Conservation (phyloP, 35 echinoderm and acorn worm genomes). For the Apostichopus japonicus region DNA sequence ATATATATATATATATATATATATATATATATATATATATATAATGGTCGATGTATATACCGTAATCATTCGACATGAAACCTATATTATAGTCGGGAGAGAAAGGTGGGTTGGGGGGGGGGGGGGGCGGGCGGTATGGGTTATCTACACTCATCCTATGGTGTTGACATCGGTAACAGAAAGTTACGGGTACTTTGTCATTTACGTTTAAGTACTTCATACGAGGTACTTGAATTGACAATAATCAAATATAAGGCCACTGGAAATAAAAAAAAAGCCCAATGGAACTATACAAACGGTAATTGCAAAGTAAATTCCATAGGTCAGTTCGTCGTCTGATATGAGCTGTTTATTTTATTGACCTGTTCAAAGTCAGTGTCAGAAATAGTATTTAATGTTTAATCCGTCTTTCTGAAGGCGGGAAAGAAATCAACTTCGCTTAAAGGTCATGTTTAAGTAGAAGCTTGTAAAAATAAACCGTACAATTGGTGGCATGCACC, state of each 20-base stretch:
- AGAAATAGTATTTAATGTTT: slow-evolving; percentile 21
- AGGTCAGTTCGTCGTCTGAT: neutral
- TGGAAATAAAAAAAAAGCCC: neutral
- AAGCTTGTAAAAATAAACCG: neutral
- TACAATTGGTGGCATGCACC: neutral
- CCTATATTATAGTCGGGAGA: too few relatives aligned
- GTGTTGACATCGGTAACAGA: too few relatives aligned
- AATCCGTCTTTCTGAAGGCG: neutral
- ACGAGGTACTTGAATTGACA: too few relatives aligned
- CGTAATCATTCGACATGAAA: too few relatives aligned
- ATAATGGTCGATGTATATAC: too few relatives aligned
- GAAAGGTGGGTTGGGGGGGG: too few relatives aligned
- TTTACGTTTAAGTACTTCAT: too few relatives aligned
- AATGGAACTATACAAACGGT: neutral
- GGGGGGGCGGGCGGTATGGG: too few relatives aligned
- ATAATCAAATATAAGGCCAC: neutral
- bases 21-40: too few relatives aligned
- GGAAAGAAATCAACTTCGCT: neutral
- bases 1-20: too few relatives aligned
- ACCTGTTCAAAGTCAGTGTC: neutral
- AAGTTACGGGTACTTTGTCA: too few relatives aligned
- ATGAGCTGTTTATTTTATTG: neutral
- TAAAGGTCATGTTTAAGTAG: slow-evolving; percentile 23
- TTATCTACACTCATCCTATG: too few relatives aligned
- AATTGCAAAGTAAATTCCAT: slow-evolving; percentile 15